Conservation (phyloP, 2,888 invertebrate species). For the Machimus rusticus region DNA sequence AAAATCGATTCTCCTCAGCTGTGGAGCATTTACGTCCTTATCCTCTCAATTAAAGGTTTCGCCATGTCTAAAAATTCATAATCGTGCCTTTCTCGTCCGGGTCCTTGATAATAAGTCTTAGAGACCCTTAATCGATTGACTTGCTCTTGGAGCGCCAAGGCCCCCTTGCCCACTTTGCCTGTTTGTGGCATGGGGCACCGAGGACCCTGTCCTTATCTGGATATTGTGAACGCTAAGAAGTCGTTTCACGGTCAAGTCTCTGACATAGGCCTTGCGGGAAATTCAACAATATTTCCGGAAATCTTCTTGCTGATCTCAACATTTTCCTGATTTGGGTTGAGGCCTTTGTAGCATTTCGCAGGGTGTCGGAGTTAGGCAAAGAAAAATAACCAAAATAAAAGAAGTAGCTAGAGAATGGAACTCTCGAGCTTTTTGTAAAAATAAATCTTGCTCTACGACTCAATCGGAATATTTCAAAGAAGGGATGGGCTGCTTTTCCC, state of each 20-base stretch:
- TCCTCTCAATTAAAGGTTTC: neutral
- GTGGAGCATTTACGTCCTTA: neutral
- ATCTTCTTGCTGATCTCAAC: neutral
- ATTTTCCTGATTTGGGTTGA: neutral
- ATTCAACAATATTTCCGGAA: neutral
- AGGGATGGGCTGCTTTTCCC: neutral
- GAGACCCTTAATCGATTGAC: conserved; percentile 2
- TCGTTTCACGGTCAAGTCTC: neutral
- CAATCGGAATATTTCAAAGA: neutral
- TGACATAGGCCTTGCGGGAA: neutral
- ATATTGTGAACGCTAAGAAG: neutral
- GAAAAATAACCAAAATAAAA: neutral
- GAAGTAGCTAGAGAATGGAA: neutral
- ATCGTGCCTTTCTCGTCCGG: neutral
- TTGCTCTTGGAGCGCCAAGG: neutral
- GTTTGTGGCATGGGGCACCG: neutral
- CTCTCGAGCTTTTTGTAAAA: neutral
- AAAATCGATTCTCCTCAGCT: neutral
- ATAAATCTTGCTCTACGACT: neutral
- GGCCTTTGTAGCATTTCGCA: neutral
- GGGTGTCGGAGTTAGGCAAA: neutral
- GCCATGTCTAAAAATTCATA: neutral
- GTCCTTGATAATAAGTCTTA: neutral
- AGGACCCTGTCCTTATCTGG: neutral
- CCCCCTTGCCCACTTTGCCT: neutral